Conservation (phyloP, 2,113 vertebrate genomes). For the Hydrochoerus hydrochaeris region DNA sequence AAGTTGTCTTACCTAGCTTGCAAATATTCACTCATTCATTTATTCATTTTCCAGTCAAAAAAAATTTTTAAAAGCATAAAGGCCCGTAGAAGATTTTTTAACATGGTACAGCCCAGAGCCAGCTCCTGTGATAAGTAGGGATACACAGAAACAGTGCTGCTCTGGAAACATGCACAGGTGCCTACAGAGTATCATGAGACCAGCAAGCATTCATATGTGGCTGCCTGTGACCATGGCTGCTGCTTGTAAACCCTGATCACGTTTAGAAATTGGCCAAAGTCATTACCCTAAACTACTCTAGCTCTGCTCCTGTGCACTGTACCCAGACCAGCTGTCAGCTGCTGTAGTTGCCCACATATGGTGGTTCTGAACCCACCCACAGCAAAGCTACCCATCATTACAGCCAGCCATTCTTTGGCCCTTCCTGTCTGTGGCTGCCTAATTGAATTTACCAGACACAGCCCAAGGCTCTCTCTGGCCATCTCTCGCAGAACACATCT, state of each 20-base stretch:
- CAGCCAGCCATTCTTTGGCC: background rate
- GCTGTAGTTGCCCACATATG: accelerated
- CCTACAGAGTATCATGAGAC: accelerated
- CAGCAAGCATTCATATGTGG: background rate
- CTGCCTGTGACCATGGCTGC: background rate
- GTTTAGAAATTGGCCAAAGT: background rate
- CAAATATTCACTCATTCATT: background rate
- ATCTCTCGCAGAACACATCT: background rate
- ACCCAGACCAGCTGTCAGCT: background rate
- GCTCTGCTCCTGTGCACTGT: background rate
- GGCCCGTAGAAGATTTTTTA: background rate
- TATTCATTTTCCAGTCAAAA: background rate
- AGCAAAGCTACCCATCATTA: background rate
- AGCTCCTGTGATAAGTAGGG: background rate
- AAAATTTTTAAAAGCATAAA: background rate
- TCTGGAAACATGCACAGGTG: background rate
- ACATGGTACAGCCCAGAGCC: background rate
- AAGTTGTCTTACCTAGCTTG: background rate
- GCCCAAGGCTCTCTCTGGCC: background rate
- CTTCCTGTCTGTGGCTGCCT: background rate
- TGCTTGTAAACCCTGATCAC: background rate
- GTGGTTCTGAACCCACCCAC: background rate
- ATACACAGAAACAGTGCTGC: accelerated
- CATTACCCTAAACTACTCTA: background rate
- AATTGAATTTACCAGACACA: background rate